Percentiles rank a stretch among this genome's conserved stretches.
These are phyloP conservation scores for Hemibagrus wyckioides DNA, from an alignment of 2,113 vertebrate species.

Conservation along the genomic window DNA sequence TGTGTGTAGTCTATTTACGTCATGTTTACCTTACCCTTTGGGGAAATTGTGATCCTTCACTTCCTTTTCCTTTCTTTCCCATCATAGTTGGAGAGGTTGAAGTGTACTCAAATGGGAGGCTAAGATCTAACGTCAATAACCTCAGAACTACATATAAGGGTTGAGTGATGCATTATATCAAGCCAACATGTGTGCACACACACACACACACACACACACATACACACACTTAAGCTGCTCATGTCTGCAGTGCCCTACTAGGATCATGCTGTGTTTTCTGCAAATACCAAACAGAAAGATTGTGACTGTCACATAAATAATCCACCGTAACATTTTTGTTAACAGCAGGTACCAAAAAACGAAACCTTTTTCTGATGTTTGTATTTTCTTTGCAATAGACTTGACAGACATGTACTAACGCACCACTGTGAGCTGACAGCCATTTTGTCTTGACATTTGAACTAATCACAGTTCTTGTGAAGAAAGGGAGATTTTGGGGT, in stretches of 20 bases:
- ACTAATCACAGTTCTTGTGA: constrained; percentile 19
- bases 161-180: not conserved
- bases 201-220: not conserved
- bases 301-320: not conserved
- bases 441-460: constrained; percentile 30
- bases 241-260: not conserved
- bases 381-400: not conserved
- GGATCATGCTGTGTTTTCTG: not conserved
- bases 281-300: not conserved
- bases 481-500: not conserved
- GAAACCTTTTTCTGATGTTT: not conserved
- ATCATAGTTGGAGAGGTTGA: constrained; percentile 4
- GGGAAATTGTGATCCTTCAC: not conserved
- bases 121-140: not conserved
- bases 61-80: not conserved
- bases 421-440: not conserved
- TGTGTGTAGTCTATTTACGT: not conserved
- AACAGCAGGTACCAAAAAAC: not conserved
- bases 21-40: not conserved
- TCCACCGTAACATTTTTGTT: not conserved
- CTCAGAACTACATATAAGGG: not conserved
- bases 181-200: not conserved
- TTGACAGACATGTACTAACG: not conserved
- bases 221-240: not conserved
- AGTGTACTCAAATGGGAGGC: not conserved